Evolutionary conservation across 2,888 invertebrate genomes (phyloP).

Genomic region (Hirtodrosophila cameraria): DNA sequence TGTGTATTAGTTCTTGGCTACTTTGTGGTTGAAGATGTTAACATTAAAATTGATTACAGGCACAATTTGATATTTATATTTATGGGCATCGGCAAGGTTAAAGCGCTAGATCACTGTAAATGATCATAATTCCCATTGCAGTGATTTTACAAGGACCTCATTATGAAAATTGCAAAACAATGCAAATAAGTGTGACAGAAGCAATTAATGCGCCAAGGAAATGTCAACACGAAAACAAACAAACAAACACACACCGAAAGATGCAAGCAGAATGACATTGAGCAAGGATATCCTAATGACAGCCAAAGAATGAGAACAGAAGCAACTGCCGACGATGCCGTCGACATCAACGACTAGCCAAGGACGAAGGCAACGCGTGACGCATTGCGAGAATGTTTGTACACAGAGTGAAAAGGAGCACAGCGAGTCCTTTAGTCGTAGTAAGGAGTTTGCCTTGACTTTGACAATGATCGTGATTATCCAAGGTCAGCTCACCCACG

Average conservation of each 20-base stretch:
- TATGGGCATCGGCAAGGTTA: conserved; percentile 37
- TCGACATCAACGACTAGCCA: conserved; percentile 48
- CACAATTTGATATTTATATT: conserved; percentile 29
- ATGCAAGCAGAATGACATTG: conserved; percentile 65
- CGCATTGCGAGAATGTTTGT: conserved; percentile 74
- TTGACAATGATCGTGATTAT: conserved; percentile 48
- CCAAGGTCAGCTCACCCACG: conserved; percentile 63
- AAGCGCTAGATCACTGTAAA: conserved; percentile 25
- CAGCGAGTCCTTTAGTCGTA: conserved; percentile 41
- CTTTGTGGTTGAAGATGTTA: conserved; percentile 50
- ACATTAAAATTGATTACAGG: conserved; percentile 36
- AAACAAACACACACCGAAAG: conserved; percentile 23
- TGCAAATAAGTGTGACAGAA: conserved; percentile 77
- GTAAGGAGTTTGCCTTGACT: conserved; percentile 56
- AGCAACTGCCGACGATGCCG: conserved; percentile 47
- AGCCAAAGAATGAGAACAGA: conserved; percentile 60
- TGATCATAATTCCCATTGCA: conserved; percentile 46
- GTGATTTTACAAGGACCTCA: conserved; percentile 61
- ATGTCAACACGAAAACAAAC: conserved; percentile 61
- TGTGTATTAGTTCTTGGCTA: too few relatives aligned
- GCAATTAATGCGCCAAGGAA: conserved; percentile 68
- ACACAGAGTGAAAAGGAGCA: conserved; percentile 65
- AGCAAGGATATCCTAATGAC: conserved; percentile 51
- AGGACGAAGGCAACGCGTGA: conserved; percentile 65
- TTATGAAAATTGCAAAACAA: conserved; percentile 59